Evolutionary conservation across 2,113 vertebrate genomes (phyloP), one percentile per base, ranked within the genome.

Genomic region (Lates calcarifer): DNA sequence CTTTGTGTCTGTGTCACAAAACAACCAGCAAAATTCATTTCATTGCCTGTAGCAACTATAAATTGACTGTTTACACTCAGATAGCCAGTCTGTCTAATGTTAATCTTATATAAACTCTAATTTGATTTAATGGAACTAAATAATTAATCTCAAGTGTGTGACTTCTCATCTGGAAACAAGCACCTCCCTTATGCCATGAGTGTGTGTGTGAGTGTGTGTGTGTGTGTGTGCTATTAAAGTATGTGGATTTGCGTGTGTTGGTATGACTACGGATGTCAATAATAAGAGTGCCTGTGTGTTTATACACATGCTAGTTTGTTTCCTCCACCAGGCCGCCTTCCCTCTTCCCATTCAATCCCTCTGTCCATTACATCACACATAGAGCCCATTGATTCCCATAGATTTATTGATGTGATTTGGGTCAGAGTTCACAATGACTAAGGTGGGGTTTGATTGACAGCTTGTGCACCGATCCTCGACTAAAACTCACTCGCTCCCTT

Each of bases 341-440:
- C 74, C 41, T 81, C 74, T 60, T 87, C 76, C 67, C 76, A 62
- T 88, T 61, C 76, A 85, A 45, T 73, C 73, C 64, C 73, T 84
- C 53, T 18, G 15, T 62, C 77, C 74, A 86, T 92, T 89, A 85
- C 87, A 56, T 91, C 83, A 85, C 91, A 81, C 85, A 82, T 37
- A 79, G 60, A 71, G 9, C 22, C 56, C 72, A 93, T 91, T 84
- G 88, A 93, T 88, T 64, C 14, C 43, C 68, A 91, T 92, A 31
- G 93, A 92, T 94, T 82, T 93, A 94, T 91, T 92, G 92, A 93
- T 49, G 39, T 73, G 70, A 90, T 91, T 67, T 78, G 86, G 89
- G 90, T 93, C 86, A 92, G 85, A 88, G 90, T 90, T 92, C 92
- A 87, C 79, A 64, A 57, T 79, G 78, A 81, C 83, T 69, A 77